Base-by-base conservation (phyloP, 1,140 invertebrate species). In the Drosophila rhopaloa region DNA sequence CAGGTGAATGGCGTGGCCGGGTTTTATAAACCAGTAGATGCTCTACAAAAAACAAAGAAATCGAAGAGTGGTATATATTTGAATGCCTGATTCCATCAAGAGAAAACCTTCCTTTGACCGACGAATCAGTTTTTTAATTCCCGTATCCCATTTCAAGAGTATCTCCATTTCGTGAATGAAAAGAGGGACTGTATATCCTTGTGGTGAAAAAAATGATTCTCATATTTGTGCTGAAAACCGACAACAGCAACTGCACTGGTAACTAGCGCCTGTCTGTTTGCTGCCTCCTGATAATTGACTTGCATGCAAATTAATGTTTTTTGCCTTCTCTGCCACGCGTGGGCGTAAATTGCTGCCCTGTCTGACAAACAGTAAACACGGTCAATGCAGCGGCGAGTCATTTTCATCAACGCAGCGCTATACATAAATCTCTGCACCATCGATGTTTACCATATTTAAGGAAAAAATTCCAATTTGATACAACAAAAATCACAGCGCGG, bases 251-350 rank as follows among this genome's bases (percentile, higher is more conserved):
- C 41, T 8, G n/a, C 41, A 24, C n/a, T 35, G 57, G 44, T 38
- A 62, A 57, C 62, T 59, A 24, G 43, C 38, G 35, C 56, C 41
- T 66, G 75, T 44, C 71, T 70, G 70, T 41, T 77, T 35, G 53
- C 46, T 47, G 63, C 74, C 70, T 67, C 50, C 79, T 76, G 83
- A 88, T 85, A 85, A 85, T 85, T 85, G 82, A 88, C 82, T 88
- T 88, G 83, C 82, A 85, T 81, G 82, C 83, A 85, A 88, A 85
- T 85, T 85, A 82, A 85, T 79, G 68, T 81, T 84, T 83, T 85
- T 86, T 82, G 51, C 68, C 54, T 50, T 40, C 35, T 24, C 9
- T 41, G 43, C 16, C 13, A 6, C 35, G 62, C 24, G 59, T 38
- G 78, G 66, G 73, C 66, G 79, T 43, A 76, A 77, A 81, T 77